These are phyloP conservation scores for Rhinoraja longicauda DNA, from an alignment of 2,797 vertebrate species.

Conservation along the genomic window DNA sequence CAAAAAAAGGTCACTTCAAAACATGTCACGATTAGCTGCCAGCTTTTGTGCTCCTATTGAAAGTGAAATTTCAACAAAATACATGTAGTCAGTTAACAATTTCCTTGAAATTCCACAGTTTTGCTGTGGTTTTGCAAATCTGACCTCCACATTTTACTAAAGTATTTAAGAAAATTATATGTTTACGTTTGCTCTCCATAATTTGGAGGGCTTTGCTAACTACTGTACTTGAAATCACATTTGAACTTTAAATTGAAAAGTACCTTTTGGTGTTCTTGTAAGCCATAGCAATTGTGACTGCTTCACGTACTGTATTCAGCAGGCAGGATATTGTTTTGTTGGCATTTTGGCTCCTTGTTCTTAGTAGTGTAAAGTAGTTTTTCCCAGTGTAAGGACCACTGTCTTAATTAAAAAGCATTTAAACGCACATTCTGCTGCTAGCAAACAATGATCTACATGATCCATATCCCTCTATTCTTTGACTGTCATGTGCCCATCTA, in stretches of 20 bases:
- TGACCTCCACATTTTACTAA: not conserved
- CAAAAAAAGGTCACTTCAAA: not conserved
- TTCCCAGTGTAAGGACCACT: not conserved
- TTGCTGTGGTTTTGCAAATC: not conserved
- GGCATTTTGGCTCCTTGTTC: not conserved
- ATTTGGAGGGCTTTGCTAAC: not conserved
- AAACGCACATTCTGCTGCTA: not conserved
- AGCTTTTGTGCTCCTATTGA: not conserved
- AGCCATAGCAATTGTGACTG: not conserved
- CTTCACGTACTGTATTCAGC: not conserved
- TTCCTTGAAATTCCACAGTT: not conserved
- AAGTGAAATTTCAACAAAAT: not conserved
- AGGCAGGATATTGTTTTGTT: not conserved
- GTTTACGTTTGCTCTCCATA: not conserved
- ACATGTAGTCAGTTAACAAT: not conserved
- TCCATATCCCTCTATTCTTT: too few relatives aligned
- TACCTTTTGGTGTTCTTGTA: not conserved
- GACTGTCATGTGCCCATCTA: too few relatives aligned
- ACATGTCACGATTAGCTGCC: not conserved
- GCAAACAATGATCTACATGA: not conserved
- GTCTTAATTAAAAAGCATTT: not conserved
- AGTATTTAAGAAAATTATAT: not conserved
- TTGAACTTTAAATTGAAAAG: constrained; percentile 11
- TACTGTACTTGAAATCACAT: not conserved
- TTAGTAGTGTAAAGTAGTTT: not conserved